Conservation (phyloP, 1,140 invertebrate genomes). For the Drosophila mauritiana region DNA sequence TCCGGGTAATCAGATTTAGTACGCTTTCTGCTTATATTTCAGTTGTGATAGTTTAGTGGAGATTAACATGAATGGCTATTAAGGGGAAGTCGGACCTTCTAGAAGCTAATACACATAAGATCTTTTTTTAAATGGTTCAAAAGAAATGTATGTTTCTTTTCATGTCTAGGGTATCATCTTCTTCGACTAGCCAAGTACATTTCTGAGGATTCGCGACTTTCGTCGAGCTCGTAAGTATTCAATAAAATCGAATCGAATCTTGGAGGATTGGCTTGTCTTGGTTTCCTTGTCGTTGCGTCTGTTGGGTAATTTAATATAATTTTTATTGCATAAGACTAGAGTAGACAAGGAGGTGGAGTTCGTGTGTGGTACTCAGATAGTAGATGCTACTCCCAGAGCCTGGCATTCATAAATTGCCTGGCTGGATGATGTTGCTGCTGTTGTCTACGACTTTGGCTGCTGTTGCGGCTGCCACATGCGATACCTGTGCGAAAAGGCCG, state of each 20-base stretch:
- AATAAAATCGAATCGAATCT: constrained; percentile 73
- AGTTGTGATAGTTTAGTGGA: too few relatives aligned
- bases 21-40: not conserved
- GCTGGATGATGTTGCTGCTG: constrained; percentile 16
- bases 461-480: constrained; percentile 71
- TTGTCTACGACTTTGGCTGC: constrained; percentile 19
- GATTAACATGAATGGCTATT: not conserved
- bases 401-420: constrained; percentile 77
- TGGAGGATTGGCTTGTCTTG: constrained; percentile 47
- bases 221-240: constrained; percentile 71
- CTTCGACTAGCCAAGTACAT: not conserved
- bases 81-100: too few relatives aligned
- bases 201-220: constrained; percentile 26
- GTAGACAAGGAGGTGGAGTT: not conserved
- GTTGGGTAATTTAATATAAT: constrained; percentile 80
- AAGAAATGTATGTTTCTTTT: too few relatives aligned
- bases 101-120: too few relatives aligned
- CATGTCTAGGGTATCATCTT: constrained; percentile 11
- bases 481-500: constrained; percentile 75
- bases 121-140: too few relatives aligned
- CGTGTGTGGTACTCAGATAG: constrained; percentile 15
- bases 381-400: constrained; percentile 49
- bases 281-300: constrained; percentile 59
- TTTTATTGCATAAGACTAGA: constrained; percentile 74
- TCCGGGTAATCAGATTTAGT: not conserved